phyloP scores from a whole-genome alignment of 2,797 vertebrate genomes.

The Dermochelys coriacea region DNA sequence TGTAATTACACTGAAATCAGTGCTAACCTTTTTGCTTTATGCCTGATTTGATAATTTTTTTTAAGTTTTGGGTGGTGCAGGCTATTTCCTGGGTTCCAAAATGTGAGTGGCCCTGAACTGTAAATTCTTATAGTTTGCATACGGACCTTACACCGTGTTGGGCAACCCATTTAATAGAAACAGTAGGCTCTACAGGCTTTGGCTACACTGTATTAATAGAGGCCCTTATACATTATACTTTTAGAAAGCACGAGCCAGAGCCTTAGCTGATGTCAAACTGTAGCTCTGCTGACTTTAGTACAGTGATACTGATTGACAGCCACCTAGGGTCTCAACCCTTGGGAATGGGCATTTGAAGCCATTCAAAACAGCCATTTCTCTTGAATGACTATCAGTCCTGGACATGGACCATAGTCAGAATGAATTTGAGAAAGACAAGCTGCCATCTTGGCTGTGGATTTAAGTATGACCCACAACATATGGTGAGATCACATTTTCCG shows the following conservation, averaged over 20 bases:
- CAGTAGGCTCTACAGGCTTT: not conserved
- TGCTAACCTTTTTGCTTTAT: not conserved
- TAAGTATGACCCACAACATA: not conserved
- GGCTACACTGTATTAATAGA: not conserved
- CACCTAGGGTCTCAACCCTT: fast-evolving
- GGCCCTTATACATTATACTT: no score
- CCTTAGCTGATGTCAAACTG: not conserved
- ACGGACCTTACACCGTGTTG: not conserved
- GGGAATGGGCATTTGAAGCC: fast-evolving
- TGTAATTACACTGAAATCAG: not conserved
- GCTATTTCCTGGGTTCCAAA: not conserved
- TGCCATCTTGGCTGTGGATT: slow-evolving; percentile 2
- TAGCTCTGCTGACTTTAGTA: fast-evolving
- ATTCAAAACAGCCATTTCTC: not conserved
- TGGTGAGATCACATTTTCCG: slow-evolving; percentile 42
- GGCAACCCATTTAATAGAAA: not conserved
- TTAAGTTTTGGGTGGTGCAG: fast-evolving
- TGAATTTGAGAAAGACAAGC: fast-evolving
- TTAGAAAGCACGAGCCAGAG: not conserved
- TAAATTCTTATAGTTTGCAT: not conserved
- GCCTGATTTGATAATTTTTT: not conserved
- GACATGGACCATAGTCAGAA: not conserved
- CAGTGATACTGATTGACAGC: fast-evolving
- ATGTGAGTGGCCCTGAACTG: not conserved
- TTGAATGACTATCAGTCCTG: not conserved